Evolutionary conservation across 2,797 vertebrate species (phyloP).

Genomic region (Trachurus trachurus): DNA sequence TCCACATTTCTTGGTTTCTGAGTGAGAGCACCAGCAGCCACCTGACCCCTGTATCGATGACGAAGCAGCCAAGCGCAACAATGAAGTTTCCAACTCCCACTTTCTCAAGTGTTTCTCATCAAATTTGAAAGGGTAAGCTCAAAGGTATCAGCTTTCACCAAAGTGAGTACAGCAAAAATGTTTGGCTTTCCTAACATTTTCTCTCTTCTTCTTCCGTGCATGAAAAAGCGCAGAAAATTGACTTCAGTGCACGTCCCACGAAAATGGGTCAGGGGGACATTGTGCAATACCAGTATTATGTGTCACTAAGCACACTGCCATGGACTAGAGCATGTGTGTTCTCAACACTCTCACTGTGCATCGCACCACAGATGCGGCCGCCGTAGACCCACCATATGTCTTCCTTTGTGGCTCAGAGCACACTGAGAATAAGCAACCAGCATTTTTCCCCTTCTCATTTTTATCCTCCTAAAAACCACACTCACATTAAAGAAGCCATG

Average conservation of each 20-base stretch:
- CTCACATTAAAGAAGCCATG: not conserved
- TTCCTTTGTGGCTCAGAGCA: constrained; percentile 49
- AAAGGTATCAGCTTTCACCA: constrained; percentile 43
- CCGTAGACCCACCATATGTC: constrained; percentile 50
- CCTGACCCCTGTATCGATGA: constrained; percentile 66
- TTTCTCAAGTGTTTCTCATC: constrained; percentile 61
- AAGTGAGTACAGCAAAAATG: constrained; percentile 51
- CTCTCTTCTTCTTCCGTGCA: constrained; percentile 36
- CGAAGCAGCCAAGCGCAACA: constrained; percentile 53
- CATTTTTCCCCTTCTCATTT: constrained; percentile 27
- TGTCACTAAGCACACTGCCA: constrained; percentile 68
- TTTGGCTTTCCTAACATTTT: constrained; percentile 27
- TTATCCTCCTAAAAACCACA: constrained; percentile 12
- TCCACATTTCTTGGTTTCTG: constrained; percentile 47
- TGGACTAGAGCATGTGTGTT: constrained; percentile 59
- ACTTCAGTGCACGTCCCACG: constrained; percentile 56
- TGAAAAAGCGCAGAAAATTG: constrained; percentile 60
- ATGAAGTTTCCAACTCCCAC: constrained; percentile 29
- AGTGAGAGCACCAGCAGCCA: constrained; percentile 46
- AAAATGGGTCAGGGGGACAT: constrained; percentile 70
- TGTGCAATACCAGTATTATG: constrained; percentile 65
- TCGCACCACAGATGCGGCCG: constrained; percentile 57
- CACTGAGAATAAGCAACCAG: constrained; percentile 37
- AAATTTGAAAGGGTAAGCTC: constrained; percentile 60
- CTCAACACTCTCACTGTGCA: constrained; percentile 55